A percentile compares a stretch with the other conserved stretches of the same genome.
Evolutionary conservation across 1,140 invertebrate species (phyloP).

Genomic region (Acyrthosiphon pisum): DNA sequence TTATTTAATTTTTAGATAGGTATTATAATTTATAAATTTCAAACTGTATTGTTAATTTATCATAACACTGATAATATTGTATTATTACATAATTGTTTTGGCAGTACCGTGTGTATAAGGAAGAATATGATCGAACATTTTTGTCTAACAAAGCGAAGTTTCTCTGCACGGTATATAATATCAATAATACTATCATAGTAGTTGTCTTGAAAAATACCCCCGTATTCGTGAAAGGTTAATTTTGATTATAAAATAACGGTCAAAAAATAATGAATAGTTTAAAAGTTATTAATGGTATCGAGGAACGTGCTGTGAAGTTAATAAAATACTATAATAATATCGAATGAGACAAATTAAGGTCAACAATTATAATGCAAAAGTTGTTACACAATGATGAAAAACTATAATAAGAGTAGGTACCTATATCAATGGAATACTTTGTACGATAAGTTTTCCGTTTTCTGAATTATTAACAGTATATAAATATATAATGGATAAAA

Average conservation of each 20-base stretch:
- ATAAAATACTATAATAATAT: not conserved
- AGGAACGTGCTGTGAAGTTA: not conserved
- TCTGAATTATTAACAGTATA: not conserved
- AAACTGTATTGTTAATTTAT: not conserved
- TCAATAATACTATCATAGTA: slow-evolving; percentile 2
- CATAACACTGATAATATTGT: not conserved
- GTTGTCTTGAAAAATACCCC: not conserved
- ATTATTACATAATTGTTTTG: not conserved
- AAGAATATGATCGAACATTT: not conserved
- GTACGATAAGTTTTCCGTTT: not conserved
- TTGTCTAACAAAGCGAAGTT: not conserved
- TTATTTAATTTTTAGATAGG: not conserved
- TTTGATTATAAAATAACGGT: not conserved
- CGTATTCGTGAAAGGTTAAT: not conserved
- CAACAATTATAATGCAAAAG: not conserved
- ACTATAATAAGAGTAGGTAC: not conserved
- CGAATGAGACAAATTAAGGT: not conserved
- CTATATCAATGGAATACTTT: not conserved
- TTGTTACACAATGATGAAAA: not conserved
- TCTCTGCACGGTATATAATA: not conserved
- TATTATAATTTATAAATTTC: not conserved
- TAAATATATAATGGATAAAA: not conserved
- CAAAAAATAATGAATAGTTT: not conserved
- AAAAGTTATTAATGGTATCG: not conserved
- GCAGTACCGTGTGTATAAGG: not conserved